Evolutionary conservation across 2,113 vertebrate species (phyloP).

Genomic region (Cacatua alba): DNA sequence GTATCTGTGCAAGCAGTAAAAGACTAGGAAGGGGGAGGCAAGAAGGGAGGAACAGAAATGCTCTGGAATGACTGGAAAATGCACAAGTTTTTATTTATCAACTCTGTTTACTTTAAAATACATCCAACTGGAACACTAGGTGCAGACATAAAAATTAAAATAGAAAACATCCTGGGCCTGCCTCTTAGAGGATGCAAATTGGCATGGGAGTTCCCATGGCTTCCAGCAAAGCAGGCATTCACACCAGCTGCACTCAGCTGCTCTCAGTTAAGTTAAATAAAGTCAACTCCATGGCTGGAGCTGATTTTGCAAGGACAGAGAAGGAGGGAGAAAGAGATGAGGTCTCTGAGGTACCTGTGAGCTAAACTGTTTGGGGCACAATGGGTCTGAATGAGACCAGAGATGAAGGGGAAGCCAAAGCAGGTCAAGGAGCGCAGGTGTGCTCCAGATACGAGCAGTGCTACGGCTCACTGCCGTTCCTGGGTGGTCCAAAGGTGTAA

Average conservation of each 20-base stretch:
- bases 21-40: background rate
- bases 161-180: slow-evolving; percentile 54
- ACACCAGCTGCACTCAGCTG: background rate
- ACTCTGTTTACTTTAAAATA: slow-evolving; percentile 56
- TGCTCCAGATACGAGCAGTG: background rate
- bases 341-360: background rate
- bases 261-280: background rate
- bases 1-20: background rate
- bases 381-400: background rate
- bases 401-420: background rate
- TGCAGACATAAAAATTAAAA: slow-evolving; percentile 57
- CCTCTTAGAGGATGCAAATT: slow-evolving; percentile 26
- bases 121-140: slow-evolving; percentile 42
- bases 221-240: background rate
- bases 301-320: background rate
- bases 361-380: background rate
- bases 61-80: background rate
- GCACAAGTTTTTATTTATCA: slow-evolving; percentile 29
- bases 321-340: background rate
- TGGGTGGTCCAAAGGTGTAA: slow-evolving; percentile 61
- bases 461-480: background rate
- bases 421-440: slow-evolving; percentile 56
- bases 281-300: background rate
- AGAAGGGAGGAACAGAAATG: slow-evolving; percentile 10
- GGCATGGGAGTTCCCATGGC: slow-evolving; percentile 9